Conservation (phyloP, 2,888 invertebrate species). For the Halictus ligatus region DNA sequence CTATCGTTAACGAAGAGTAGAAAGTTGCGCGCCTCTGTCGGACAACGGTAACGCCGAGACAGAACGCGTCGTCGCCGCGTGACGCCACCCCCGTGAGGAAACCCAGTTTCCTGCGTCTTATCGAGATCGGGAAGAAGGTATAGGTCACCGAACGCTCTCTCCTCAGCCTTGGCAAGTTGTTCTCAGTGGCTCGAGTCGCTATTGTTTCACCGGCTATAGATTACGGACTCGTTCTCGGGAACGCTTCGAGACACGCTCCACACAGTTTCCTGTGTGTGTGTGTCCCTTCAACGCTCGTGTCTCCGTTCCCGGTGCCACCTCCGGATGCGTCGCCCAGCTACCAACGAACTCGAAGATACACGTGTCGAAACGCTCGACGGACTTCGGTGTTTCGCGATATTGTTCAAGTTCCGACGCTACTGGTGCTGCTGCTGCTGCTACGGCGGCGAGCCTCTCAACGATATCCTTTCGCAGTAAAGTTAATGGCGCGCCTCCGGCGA, state of each 20-base stretch:
- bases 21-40: slow-evolving; percentile 12
- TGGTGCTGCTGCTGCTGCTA: neutral
- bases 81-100: neutral
- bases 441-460: slow-evolving; percentile 31
- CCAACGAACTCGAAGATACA: slow-evolving; percentile 40
- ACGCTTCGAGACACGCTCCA: slow-evolving; percentile 13
- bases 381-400: slow-evolving; percentile 39
- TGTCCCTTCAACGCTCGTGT: neutral
- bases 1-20: slow-evolving; percentile 30
- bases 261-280: neutral
- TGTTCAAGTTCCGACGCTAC: slow-evolving; percentile 38
- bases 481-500: slow-evolving; percentile 40
- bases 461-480: slow-evolving; percentile 46
- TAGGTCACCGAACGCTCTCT: slow-evolving; percentile 22
- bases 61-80: slow-evolving; percentile 1
- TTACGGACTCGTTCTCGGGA: slow-evolving; percentile 4
- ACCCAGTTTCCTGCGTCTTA: slow-evolving; percentile 23
- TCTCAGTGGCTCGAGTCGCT: slow-evolving; percentile 16
- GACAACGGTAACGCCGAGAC: neutral
- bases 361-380: slow-evolving; percentile 38
- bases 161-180: slow-evolving; percentile 44
- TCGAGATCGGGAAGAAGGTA: slow-evolving; percentile 30
- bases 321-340: slow-evolving; percentile 17
- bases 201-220: slow-evolving; percentile 49
- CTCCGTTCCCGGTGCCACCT: neutral